Percentiles rank a stretch among this genome's conserved stretches.
Conservation (phyloP, 2,888 invertebrate genomes). For the Scrobipalpa costella region DNA sequence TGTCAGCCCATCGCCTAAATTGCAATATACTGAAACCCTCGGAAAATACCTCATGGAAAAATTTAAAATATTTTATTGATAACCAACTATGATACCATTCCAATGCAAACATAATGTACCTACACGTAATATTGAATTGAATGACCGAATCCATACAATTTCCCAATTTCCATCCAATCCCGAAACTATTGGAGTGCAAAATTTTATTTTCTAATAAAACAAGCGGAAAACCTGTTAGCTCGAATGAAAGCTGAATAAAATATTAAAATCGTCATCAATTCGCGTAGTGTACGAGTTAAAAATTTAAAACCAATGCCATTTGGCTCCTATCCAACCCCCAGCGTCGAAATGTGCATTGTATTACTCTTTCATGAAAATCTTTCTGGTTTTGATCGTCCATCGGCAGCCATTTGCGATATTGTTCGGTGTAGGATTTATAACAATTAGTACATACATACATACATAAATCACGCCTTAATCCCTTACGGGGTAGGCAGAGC, state of each 20-base stretch:
- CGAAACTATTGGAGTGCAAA: background rate
- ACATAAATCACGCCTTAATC: no score
- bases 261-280: conserved; percentile 63
- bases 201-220: conserved; percentile 12
- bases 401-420: background rate
- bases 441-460: no score
- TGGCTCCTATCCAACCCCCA: conserved; percentile 56
- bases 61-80: no score
- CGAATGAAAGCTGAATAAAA: conserved; percentile 42
- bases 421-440: no score
- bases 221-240: conserved; percentile 21
- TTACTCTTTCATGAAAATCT: background rate
- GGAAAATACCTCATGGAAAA: no score
- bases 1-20: no score
- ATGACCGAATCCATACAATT: background rate
- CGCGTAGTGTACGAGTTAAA: conserved; percentile 54
- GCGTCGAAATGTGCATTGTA: conserved; percentile 30
- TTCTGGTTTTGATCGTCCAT: background rate
- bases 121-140: no score
- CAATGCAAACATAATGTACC: no score
- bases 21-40: no score
- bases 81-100: no score
- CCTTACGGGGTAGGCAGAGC: no score
- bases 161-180: background rate
- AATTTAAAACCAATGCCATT: conserved; percentile 68